A percentile compares a stretch with the other conserved stretches of the same genome.
Evolutionary conservation across 1,140 invertebrate genomes (phyloP).

Genomic region (Scaptomyza montana): DNA sequence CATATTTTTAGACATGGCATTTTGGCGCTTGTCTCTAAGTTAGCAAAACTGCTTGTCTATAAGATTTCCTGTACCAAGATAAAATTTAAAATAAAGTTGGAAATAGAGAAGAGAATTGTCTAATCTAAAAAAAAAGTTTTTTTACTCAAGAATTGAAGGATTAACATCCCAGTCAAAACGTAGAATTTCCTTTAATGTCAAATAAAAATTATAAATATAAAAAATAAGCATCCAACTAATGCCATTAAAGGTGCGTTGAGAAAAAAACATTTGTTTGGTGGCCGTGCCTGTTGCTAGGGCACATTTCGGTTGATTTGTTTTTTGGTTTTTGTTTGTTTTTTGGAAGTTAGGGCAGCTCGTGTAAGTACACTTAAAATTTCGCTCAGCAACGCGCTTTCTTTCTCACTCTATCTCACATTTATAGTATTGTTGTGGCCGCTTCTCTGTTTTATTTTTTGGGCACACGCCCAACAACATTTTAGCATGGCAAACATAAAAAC

Average conservation of each 20-base stretch:
- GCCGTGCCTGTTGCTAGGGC: conserved; percentile 35
- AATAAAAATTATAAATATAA: not conserved
- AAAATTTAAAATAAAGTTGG: not conserved
- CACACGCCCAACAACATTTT: conserved; percentile 39
- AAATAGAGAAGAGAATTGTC: too few species aligned
- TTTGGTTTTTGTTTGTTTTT: not conserved
- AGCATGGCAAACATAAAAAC: conserved; percentile 13
- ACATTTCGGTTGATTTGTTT: conserved; percentile 8
- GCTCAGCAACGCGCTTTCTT: not conserved
- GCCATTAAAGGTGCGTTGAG: not conserved
- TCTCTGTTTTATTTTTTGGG: conserved; percentile 21
- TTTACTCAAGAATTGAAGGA: too few species aligned
- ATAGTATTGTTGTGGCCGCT: not conserved
- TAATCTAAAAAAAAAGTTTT: too few species aligned
- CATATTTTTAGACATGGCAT: not conserved
- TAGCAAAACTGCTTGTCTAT: too few species aligned
- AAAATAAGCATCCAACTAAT: not conserved
- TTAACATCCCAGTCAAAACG: too few species aligned
- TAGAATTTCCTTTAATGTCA: too few species aligned
- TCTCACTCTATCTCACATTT: not conserved
- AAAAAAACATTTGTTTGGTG: conserved; percentile 4
- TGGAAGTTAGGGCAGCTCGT: conserved; percentile 28
- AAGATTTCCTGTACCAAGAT: too few species aligned
- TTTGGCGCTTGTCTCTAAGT: not conserved
- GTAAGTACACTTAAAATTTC: not conserved